Conservation (phyloP, 2,888 invertebrate genomes). For the Catocala fraxini region DNA sequence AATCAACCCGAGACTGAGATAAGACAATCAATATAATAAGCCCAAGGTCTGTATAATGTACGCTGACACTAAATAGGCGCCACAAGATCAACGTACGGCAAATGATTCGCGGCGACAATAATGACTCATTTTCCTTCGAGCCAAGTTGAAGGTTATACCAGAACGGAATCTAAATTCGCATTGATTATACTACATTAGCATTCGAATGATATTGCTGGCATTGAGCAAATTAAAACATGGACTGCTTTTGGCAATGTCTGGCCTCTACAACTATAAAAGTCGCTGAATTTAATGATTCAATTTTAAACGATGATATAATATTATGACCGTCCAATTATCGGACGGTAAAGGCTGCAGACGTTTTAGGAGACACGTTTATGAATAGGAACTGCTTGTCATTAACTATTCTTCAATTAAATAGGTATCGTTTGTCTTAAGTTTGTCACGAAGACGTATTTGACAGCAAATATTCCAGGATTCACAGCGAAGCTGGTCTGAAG, state of each 20-base stretch:
- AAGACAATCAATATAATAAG: constrained; percentile 39
- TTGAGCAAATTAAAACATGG: constrained; percentile 33
- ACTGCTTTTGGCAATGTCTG: constrained; percentile 41
- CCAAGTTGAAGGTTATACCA: constrained; percentile 56
- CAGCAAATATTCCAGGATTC: too few species aligned
- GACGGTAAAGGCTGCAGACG: constrained; percentile 7
- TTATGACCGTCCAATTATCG: constrained; percentile 25
- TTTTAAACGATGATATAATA: constrained; percentile 5
- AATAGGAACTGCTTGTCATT: constrained; percentile 25
- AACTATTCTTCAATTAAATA: constrained; percentile 7
- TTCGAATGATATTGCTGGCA: constrained; percentile 43
- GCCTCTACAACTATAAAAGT: constrained; percentile 28
- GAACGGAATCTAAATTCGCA: constrained; percentile 52
- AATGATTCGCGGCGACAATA: constrained; percentile 39
- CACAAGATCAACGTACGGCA: constrained; percentile 56
- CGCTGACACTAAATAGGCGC: constrained; percentile 28
- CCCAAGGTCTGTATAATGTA: constrained; percentile 32
- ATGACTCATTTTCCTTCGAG: constrained; percentile 55
- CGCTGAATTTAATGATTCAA: constrained; percentile 22
- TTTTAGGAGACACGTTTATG: constrained; percentile 2
- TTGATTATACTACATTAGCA: constrained; percentile 59
- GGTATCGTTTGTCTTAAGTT: not conserved
- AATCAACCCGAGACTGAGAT: constrained; percentile 38
- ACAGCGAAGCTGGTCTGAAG: too few species aligned
- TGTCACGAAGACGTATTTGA: too few species aligned